Base-by-base conservation (phyloP, 2,888 invertebrate species). In the Doris montereyensis region DNA sequence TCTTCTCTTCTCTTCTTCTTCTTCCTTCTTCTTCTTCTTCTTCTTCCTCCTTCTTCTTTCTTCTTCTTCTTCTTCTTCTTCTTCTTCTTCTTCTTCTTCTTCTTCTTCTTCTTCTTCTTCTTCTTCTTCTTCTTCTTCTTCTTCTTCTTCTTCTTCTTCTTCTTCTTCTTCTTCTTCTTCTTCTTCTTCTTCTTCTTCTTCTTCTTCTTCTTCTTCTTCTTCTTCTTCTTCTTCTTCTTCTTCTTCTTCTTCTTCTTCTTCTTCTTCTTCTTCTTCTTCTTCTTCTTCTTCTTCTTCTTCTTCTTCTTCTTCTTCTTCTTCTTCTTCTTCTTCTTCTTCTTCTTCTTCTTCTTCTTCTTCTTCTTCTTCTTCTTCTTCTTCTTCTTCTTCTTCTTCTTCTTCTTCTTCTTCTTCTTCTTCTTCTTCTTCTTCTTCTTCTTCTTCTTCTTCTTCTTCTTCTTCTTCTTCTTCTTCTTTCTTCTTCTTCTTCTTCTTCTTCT, bases 311-410 rank as follows among this genome's bases (percentile, higher is more conserved):
- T 3, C 60, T 75, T 10, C 62, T 60, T n/a, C 75, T 75, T 4
- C 62, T 75, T 8, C 60, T 75, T 21, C 62, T 75, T 30, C 62
- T 75, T 30, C 75, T 75, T n/a, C 75, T 75, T 1, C 62, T 75
- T n/a, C 62, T 75, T n/a, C 62, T 75, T n/a, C 62, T 75, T n/a
- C 62, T 75, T 17, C 62, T 75, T 30, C 62, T 60, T 30, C 75
- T 75, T 8, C 75, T 75, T 8, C 75, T 75, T 8, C 62, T 75
- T 5, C 75, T 75, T n/a, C 62, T 57, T 13, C 26, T 73, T n/a
- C 58, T 57, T n/a, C 58, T 73, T 30, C 73, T 73, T 30, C 73
- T 73, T 13, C 57, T 52, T 1, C 28, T 57, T 3, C 68, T 68
- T 3, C 30, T 68, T 3, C 30, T 68, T 28, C 5, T 68, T 28